Evolutionary conservation across 2,113 vertebrate species (phyloP).

Genomic region (Thunnus thynnus): DNA sequence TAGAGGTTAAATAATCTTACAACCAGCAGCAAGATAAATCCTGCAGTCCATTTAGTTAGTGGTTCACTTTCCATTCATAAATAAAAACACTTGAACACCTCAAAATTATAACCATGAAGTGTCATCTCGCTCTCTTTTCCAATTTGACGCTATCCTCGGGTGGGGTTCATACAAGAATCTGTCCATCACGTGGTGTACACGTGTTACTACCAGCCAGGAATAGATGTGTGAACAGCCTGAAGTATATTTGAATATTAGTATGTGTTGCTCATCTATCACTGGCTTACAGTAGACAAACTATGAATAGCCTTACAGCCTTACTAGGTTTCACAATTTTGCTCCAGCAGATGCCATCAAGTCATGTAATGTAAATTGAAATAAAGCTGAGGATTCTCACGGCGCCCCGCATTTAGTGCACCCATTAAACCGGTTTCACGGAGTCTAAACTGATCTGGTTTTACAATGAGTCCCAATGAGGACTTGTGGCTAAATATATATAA

Average conservation of each 20-base stretch:
- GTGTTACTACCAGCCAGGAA: conserved; percentile 26
- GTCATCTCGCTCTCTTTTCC: not conserved
- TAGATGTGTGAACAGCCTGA: conserved; percentile 15
- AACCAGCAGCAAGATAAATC: no score
- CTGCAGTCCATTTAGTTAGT: not conserved
- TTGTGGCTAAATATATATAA: no score
- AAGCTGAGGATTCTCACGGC: not conserved
- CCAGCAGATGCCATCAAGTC: conserved; percentile 26
- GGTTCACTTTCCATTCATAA: not conserved
- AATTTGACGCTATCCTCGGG: not conserved
- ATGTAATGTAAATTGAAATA: conserved; percentile 9
- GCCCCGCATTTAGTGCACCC: not conserved
- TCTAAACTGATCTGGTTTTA: no score
- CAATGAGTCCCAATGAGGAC: no score
- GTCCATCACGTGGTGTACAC: not conserved
- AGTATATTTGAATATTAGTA: conserved; percentile 6
- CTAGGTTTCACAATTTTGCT: conserved; percentile 32
- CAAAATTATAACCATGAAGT: rapidly evolving
- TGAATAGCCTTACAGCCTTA: conserved; percentile 57
- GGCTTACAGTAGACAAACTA: conserved; percentile 54
- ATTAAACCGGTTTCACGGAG: conserved; percentile 4
- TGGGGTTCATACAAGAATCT: not conserved
- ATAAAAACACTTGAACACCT: not conserved
- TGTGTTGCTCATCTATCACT: conserved; percentile 24
- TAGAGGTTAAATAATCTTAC: no score